Percentiles rank a stretch among this genome's conserved stretches.
Conservation (phyloP, 2,113 vertebrate species). For the Cottus gobio region DNA sequence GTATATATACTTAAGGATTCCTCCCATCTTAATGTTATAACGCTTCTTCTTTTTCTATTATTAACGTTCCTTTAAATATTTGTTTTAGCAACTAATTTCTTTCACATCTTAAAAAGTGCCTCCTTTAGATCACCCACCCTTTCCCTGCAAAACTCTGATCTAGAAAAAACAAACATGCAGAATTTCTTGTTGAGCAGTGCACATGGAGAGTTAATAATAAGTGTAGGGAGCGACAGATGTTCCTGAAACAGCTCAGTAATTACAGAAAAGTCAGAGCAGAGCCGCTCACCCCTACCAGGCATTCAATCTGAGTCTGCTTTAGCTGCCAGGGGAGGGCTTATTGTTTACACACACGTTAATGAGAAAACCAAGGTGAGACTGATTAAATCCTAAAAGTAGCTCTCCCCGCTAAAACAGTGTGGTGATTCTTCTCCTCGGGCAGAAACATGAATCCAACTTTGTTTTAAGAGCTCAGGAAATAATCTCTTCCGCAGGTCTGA, state of each 20-base stretch:
- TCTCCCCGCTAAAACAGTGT: conserved; percentile 53
- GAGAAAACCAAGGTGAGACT: conserved; percentile 73
- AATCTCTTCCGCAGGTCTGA: conserved; percentile 49
- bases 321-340: conserved; percentile 71
- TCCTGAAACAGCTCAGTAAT: conserved; percentile 80
- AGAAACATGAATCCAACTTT: conserved; percentile 48
- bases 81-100: background rate
- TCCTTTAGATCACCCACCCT: background rate
- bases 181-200: conserved; percentile 30
- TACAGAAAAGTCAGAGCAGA: conserved; percentile 71
- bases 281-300: conserved; percentile 73
- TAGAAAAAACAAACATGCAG: conserved; percentile 11
- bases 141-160: conserved; percentile 5
- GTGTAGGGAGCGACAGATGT: conserved; percentile 72
- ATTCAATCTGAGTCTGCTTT: conserved; percentile 74
- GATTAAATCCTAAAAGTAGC: conserved; percentile 74
- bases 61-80: background rate
- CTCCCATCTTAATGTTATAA: background rate
- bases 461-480: conserved; percentile 56
- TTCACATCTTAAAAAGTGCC: background rate
- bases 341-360: conserved; percentile 80
- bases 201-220: conserved; percentile 39
- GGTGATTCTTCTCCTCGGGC: conserved; percentile 55
- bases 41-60: background rate
- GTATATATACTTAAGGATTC: background rate